phyloP scores from a whole-genome alignment of 1,140 invertebrate genomes.

The Polypedilum pembai region DNA sequence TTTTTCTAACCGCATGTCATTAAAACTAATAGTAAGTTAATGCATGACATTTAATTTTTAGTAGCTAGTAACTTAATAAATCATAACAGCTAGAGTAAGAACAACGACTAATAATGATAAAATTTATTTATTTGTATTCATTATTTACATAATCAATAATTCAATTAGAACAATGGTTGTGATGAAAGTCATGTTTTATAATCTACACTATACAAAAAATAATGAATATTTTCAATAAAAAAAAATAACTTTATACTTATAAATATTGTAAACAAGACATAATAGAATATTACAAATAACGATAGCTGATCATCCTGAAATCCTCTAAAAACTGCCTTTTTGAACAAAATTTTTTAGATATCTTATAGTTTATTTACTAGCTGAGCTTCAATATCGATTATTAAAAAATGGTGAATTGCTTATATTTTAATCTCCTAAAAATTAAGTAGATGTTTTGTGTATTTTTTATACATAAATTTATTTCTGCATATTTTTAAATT shows the following conservation, averaged over 20 bases:
- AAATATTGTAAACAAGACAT: not conserved
- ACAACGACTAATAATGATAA: no score
- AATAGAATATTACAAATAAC: no score
- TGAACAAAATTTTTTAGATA: not conserved
- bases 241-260: no score
- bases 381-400: not conserved
- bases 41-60: constrained; percentile 15
- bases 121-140: no score
- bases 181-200: no score
- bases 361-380: not conserved
- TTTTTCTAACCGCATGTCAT: not conserved
- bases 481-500: not conserved
- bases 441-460: not conserved
- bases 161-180: not conserved
- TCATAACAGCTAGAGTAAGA: no score
- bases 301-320: not conserved
- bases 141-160: no score
- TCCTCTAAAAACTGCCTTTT: not conserved
- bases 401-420: constrained; percentile 11
- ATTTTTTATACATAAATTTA: not conserved
- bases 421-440: not conserved
- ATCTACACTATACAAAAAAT: no score
- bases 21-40: constrained; percentile 11
- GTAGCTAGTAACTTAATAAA: not conserved
- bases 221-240: no score